Evolutionary conservation across 2,888 invertebrate species (phyloP).

Genomic region (Lamellibrachia columna): DNA sequence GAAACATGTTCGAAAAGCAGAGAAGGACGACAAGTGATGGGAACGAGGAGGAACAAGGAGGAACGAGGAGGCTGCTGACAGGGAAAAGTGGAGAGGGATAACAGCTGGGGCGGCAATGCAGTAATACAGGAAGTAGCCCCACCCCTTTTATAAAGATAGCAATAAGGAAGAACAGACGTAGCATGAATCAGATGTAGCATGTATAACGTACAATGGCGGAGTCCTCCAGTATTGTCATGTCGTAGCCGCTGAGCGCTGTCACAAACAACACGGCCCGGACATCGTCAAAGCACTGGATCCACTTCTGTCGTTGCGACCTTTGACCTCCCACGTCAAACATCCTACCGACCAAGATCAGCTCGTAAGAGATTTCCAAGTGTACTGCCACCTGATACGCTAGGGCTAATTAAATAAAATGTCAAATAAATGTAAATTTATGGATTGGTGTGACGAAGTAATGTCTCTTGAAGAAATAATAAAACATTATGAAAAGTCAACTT

Average conservation of each 20-base stretch:
- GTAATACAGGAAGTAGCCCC: too few species aligned
- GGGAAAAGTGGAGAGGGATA: too few species aligned
- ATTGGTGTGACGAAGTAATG: not conserved
- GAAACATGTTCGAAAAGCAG: too few species aligned
- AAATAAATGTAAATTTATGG: not conserved
- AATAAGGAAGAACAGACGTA: not conserved
- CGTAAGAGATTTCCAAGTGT: not conserved
- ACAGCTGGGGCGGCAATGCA: too few species aligned
- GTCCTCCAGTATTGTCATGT: constrained; percentile 75
- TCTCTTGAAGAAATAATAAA: not conserved
- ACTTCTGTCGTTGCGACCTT: constrained; percentile 74
- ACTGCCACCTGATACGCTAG: not conserved
- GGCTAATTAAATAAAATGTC: not conserved
- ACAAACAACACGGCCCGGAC: constrained; percentile 75
- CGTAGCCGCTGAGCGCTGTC: constrained; percentile 75
- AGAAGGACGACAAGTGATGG: too few species aligned
- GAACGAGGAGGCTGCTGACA: too few species aligned
- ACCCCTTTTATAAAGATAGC: too few species aligned
- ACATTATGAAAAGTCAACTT: not conserved
- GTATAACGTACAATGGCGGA: constrained; percentile 66
- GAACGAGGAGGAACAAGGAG: too few species aligned
- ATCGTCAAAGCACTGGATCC: constrained; percentile 77
- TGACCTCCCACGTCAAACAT: constrained; percentile 77
- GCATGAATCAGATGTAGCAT: not conserved
- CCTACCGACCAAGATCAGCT: constrained; percentile 51